phyloP scores from a whole-genome alignment of 2,113 vertebrate genomes.

The Larimichthys crocea region DNA sequence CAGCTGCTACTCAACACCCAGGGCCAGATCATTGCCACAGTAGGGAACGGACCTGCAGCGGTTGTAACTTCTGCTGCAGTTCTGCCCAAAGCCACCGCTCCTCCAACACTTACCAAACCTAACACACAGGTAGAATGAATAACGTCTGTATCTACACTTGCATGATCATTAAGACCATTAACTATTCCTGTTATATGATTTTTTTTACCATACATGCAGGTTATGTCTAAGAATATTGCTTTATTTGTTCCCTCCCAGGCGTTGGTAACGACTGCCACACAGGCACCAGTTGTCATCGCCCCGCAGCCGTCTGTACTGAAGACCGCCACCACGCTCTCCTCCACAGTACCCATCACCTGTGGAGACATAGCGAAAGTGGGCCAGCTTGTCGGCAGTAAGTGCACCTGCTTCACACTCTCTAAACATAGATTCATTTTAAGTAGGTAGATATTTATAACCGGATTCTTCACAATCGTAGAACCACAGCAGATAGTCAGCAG shows the following conservation, averaged over 20 bases:
- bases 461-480: slow-evolving; percentile 78
- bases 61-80: slow-evolving; percentile 83
- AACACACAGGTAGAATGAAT: slow-evolving; percentile 74
- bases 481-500: slow-evolving; percentile 84
- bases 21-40: slow-evolving; percentile 94
- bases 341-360: slow-evolving; percentile 86
- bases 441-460: slow-evolving; percentile 61
- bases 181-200: neutral
- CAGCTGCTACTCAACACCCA: slow-evolving; percentile 94
- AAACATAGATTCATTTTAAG: slow-evolving; percentile 43
- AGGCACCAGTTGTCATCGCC: slow-evolving; percentile 87
- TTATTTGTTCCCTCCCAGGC: slow-evolving; percentile 55
- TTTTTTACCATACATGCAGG: neutral
- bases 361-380: slow-evolving; percentile 93
- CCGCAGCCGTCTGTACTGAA: slow-evolving; percentile 84
- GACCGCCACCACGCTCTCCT: slow-evolving; percentile 77
- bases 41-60: slow-evolving; percentile 86
- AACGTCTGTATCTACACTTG: neutral
- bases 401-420: slow-evolving; percentile 29
- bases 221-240: neutral
- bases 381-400: slow-evolving; percentile 94
- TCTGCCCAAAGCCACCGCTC: slow-evolving; percentile 85
- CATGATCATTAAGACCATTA: neutral
- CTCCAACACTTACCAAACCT: slow-evolving; percentile 82
- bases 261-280: slow-evolving; percentile 80